These are phyloP conservation scores for Nasua narica DNA, from an alignment of 2,797 vertebrate species.

Conservation along the genomic window DNA sequence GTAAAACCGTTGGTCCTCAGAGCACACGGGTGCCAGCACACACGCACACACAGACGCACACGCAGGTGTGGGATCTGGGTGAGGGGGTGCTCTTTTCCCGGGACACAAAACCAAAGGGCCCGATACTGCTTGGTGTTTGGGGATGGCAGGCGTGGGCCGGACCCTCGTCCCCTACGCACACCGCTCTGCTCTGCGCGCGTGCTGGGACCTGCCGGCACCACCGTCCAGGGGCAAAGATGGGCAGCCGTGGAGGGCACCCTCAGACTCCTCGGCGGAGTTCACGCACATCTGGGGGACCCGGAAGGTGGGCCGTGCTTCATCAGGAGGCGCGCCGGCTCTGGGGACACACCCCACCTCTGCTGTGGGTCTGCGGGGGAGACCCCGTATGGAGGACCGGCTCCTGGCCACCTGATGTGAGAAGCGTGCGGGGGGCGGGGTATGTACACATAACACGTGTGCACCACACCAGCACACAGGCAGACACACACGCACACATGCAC, in stretches of 20 bases:
- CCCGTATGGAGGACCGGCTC: accelerated
- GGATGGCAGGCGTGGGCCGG: not conserved
- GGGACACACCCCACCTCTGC: not conserved
- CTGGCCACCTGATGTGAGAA: not conserved
- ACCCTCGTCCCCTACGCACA: not conserved
- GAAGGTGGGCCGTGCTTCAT: not conserved
- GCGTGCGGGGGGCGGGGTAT: not conserved
- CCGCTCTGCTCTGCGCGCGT: not conserved
- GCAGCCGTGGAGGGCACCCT: not conserved
- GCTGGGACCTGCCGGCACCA: not conserved
- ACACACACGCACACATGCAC: not conserved
- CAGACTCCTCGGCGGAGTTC: not conserved
- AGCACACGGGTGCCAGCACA: not conserved
- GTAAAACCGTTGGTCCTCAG: not conserved
- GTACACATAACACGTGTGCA: no score
- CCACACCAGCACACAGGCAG: not conserved
- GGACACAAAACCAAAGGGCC: not conserved
- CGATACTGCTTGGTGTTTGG: not conserved
- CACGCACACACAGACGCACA: accelerated
- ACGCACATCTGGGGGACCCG: accelerated
- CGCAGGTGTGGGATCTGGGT: not conserved
- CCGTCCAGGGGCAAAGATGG: accelerated
- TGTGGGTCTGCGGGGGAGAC: no score
- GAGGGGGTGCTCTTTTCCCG: not conserved
- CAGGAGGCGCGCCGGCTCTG: not conserved